Evolutionary conservation across 2,113 vertebrate species (phyloP), one percentile per base, ranked within the genome.

Genomic region (Muntiacus reevesi): DNA sequence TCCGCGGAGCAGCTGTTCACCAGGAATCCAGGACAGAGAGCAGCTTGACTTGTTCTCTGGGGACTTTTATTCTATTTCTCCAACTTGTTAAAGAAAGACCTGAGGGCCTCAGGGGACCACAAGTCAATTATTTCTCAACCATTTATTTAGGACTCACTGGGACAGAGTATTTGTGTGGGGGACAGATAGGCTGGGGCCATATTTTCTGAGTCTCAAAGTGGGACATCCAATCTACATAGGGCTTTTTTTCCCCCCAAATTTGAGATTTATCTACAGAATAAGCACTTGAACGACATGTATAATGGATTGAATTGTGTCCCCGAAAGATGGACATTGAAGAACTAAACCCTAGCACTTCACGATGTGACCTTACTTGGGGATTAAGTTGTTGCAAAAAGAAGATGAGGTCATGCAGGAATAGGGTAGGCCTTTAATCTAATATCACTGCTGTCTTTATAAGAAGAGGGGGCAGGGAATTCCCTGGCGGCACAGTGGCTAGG

Each of bases 91-190:
- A 88, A 79, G 94, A 86, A 81, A 93, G 96, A 87, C 81, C 71
- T 23, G 59, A 93, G 25, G 87, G 74, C 82, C 91, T 89, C 54
- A 30, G 85, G 88, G 78, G 64, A 45, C 43, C 76, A 78, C 90
- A 57, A 52, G 88, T 47, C 79, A 86, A 89, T 36, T 71, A 78
- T 97, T 97, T 96, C 96, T 93, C 94, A 97, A 97, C 88, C 55
- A 43, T 92, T 54, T 64, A 50, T 78, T 97, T 96, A 88, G 91
- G 52, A 40, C 33, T 40, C 40, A 89, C 59, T 90, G 86, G 95
- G 93, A 78, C 97, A 96, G 94, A 96, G 95, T 86, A 52, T 84
- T 47, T n/a, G 8, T 14, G 28, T 45, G 9, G 50, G 19, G 50
- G 33, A 87, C 59, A 90, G 54, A 50, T 10, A 12, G 3, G 14